A percentile compares a stretch with the other conserved stretches of the same genome.
Evolutionary conservation across 1,140 invertebrate genomes (phyloP).

Genomic region (Cherax quadricarinatus): DNA sequence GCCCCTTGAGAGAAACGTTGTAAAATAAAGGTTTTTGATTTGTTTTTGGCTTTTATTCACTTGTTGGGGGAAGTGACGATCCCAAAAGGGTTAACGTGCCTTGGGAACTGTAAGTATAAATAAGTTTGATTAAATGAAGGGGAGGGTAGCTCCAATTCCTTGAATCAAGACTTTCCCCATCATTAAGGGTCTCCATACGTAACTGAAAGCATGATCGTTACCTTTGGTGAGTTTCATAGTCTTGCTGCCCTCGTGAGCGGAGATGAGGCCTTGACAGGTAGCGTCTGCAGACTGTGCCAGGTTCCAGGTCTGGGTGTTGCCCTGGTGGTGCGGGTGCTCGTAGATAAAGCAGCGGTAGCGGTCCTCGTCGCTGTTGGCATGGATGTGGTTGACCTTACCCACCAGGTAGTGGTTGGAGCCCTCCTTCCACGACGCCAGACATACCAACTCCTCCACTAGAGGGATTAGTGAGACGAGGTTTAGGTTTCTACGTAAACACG

Average conservation of each 20-base stretch:
- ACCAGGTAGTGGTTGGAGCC: constrained; percentile 91
- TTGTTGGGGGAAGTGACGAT: too few species aligned
- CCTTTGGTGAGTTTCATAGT: constrained; percentile 66
- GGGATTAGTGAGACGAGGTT: background rate
- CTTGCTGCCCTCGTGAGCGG: constrained; percentile 75
- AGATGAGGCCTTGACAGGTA: constrained; percentile 76
- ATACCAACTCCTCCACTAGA: constrained; percentile 90
- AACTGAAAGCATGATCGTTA: background rate
- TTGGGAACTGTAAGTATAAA: too few species aligned
- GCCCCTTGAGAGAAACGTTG: too few species aligned
- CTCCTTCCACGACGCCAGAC: constrained; percentile 92
- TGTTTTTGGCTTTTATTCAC: too few species aligned
- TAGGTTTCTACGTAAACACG: too few species aligned
- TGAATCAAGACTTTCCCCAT: too few species aligned
- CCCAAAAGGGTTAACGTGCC: too few species aligned
- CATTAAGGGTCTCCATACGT: too few species aligned
- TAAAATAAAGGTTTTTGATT: too few species aligned
- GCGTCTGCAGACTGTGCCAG: constrained; percentile 76
- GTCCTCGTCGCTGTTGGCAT: constrained; percentile 92
- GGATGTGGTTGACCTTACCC: constrained; percentile 80
- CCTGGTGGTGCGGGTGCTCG: constrained; percentile 78
- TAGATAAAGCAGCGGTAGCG: constrained; percentile 95
- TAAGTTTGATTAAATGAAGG: too few species aligned
- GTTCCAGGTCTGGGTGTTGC: constrained; percentile 70
- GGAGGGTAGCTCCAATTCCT: too few species aligned